These are phyloP conservation scores for Paelopatides confundens DNA, from an alignment of 53 echinoderm and acorn worm species.

Conservation along the genomic window DNA sequence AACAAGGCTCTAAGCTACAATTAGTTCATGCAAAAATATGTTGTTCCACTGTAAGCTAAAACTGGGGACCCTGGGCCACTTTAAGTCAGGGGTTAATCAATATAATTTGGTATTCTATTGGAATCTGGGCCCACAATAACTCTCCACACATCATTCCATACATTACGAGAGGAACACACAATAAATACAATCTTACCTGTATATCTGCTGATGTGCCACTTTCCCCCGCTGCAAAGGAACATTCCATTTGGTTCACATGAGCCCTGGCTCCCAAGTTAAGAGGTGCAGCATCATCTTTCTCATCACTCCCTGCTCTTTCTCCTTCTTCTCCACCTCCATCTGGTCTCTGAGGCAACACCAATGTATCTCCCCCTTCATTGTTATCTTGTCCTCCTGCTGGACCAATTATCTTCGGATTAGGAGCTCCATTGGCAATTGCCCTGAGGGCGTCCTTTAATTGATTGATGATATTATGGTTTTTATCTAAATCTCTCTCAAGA, in stretches of 20 bases:
- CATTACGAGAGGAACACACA: too few relatives aligned
- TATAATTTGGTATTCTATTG: too few relatives aligned
- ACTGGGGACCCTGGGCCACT: too few relatives aligned
- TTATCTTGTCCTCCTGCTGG: background rate
- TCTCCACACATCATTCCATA: too few relatives aligned
- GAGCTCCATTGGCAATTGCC: background rate
- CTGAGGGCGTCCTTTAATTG: conserved; percentile 81
- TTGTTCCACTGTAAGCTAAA: too few relatives aligned
- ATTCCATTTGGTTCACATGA: conserved; percentile 75
- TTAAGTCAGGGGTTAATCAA: too few relatives aligned
- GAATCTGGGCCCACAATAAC: too few relatives aligned
- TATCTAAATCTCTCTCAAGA: conserved; percentile 74
- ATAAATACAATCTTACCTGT: conserved; percentile 72
- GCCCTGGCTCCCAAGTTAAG: conserved; percentile 60
- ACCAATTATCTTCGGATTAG: background rate
- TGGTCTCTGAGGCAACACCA: conserved; percentile 21
- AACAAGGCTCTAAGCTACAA: too few relatives aligned
- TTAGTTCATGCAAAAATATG: too few relatives aligned
- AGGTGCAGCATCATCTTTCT: background rate
- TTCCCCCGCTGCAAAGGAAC: conserved; percentile 78
- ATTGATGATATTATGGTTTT: conserved; percentile 85
- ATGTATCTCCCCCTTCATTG: conserved; percentile 20
- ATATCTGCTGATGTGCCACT: conserved; percentile 84
- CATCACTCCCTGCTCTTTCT: background rate
- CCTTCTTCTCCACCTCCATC: conserved; percentile 17